Evolutionary conservation across 2,888 invertebrate genomes (phyloP), one percentile per base, ranked within the genome.

Genomic region (Amblyjoppa proteus): DNA sequence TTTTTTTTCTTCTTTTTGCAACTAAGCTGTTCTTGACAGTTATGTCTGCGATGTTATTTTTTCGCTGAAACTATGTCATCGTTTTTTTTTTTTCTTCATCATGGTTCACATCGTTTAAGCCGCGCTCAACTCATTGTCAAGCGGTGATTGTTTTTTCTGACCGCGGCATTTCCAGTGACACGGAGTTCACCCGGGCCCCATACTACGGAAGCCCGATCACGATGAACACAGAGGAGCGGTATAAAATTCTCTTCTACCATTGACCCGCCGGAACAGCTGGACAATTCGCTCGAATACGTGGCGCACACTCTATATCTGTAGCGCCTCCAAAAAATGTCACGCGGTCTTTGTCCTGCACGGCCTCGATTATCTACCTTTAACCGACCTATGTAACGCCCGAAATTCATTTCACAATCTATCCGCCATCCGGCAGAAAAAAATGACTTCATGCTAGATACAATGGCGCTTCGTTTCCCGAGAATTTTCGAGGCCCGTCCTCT

Each of bases 91-190:
- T n/a, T 64, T 64, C 34, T 64, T 13, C 16, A 2, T 34, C 34
- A 28, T 4, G 13, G 28, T n/a, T 53, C 31, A 51, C 41, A 34
- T 53, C 70, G 75, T 53, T 79, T 80, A 58, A 84, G 79, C 74
- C 69, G 64, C 53, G 66, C 76, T 76, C 80, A 66, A 76, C 80
- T 76, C 80, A 84, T 76, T 76, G 76, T 66, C 66, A 80, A 70
- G 49, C 84, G 84, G 53, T 75, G 31, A 75, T 75, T 75, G 45
- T 49, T 75, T 75, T 75, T 75, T 31, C 25, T 4, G 28, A 31
- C n/a, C 31, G 5, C n/a, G n/a, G 31, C 31, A 38, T 38, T 71
- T 71, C 31, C n/a, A 71, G 28, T 38, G 34, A 16, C 45, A 16
- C 31, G 13, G 56, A 61, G 58, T 41, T 25, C 28, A 45, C 1